Evolutionary conservation across 2,797 vertebrate genomes (phyloP), one percentile per base, ranked within the genome.

Genomic region (Columba guinea): DNA sequence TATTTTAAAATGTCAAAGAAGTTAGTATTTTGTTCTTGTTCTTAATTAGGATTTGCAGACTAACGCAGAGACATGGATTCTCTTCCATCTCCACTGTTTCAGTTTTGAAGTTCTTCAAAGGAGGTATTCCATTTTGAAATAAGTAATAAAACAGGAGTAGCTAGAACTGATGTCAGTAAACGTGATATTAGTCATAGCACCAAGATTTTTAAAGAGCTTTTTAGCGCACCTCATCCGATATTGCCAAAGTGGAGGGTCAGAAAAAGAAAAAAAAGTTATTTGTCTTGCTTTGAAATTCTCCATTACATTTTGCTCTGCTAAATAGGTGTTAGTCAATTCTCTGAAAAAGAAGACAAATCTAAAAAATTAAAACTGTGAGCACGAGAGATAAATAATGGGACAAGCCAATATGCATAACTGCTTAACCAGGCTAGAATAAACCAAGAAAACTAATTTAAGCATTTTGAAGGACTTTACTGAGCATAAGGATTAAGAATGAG

Each of bases 71-170:
- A 30, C 10, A n/a, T 41, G 8, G 8, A 6, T 65, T 60, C 59
- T 51, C 30, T 79, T 84, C 64, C 19, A 46, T 75, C 17, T 80
- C 48, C 89, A 62, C 13, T 69, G 16, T 60, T 87, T 5, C 18
- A 60, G 13, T 59, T 90, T 65, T 88, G 13, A 78, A 62, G 26
- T 34, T 90, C 84, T 96, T 96, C 80, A 93, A 89, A 93, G 87
- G 41, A 93, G 27, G 63, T 83, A 11, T 95, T 94, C 71, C 49
- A 70, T 89, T 97, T 95, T 96, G 95, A 94, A 87, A 67, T 65
- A 86, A 89, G 71, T 80, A 95, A 96, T 94, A 94, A 92, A 85
- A 78, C 79, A 76, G 35, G 6, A 96, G 69, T 81, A 95, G 32
- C 39, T 78, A 84, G 77, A 37, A 65, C 48, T 90, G 88, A 83